phyloP scores from a whole-genome alignment of 2,888 invertebrate genomes.

The Lycia hirtaria region DNA sequence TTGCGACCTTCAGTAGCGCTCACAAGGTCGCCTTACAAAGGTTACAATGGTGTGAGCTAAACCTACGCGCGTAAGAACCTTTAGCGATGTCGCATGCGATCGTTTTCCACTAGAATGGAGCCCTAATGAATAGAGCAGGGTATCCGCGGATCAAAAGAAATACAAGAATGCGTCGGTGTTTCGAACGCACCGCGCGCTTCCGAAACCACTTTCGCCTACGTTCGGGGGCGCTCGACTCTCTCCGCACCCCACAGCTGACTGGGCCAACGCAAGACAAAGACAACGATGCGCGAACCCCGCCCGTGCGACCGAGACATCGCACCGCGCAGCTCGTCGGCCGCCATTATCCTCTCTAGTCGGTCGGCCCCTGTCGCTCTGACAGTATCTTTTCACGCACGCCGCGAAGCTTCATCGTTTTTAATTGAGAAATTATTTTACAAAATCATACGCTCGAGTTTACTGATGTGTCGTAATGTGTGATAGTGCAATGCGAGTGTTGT shows the following conservation, averaged over 20 bases:
- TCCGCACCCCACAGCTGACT: conserved; percentile 83
- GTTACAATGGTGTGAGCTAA: conserved; percentile 26
- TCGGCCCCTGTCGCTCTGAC: conserved; percentile 77
- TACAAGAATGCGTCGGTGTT: conserved; percentile 63
- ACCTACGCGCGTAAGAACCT: conserved; percentile 24
- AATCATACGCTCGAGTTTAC: conserved; percentile 67
- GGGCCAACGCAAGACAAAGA: conserved; percentile 65
- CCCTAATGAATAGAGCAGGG: conserved; percentile 49
- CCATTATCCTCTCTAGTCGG: conserved; percentile 81
- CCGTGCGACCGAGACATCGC: conserved; percentile 58
- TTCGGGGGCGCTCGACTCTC: conserved; percentile 70
- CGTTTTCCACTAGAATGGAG: conserved; percentile 38
- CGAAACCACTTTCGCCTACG: conserved; percentile 79
- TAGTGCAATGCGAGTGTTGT: conserved; percentile 60
- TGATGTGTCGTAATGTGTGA: conserved; percentile 60
- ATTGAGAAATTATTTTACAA: conserved; percentile 74
- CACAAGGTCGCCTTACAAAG: conserved; percentile 27
- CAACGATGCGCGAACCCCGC: conserved; percentile 39
- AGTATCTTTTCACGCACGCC: conserved; percentile 67
- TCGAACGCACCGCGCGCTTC: conserved; percentile 62
- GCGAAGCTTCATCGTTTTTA: conserved; percentile 71
- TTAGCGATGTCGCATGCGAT: conserved; percentile 24
- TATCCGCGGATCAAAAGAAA: conserved; percentile 48
- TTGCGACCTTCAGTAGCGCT: background rate
- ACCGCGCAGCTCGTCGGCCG: conserved; percentile 72